Evolutionary conservation across 2,797 vertebrate genomes (phyloP).

Genomic region (Lycodopsis pacificus): DNA sequence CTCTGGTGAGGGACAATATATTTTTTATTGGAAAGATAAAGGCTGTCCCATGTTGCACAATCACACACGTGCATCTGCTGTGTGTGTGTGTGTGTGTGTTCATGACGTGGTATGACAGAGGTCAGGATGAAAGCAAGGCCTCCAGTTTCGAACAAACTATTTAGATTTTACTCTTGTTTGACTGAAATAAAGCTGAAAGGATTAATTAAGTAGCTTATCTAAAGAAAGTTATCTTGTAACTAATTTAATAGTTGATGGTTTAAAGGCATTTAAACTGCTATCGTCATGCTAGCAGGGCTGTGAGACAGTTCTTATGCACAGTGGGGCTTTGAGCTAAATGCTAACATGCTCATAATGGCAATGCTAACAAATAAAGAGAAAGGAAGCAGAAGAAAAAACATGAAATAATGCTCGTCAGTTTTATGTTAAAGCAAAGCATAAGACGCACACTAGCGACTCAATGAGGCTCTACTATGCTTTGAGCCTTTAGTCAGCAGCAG

Average conservation of each 20-base stretch:
- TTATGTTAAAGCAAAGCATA: too few species aligned
- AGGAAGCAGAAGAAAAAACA: neutral
- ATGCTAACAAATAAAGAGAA: neutral
- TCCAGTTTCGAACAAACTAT: neutral
- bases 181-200: neutral
- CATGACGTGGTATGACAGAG: neutral
- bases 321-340: too few species aligned
- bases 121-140: neutral
- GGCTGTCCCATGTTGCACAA: slow-evolving; percentile 11
- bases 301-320: too few species aligned
- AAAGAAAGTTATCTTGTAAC: neutral
- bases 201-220: neutral
- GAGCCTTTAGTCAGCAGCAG: neutral
- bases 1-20: slow-evolving; percentile 8
- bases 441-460: too few species aligned
- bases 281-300: too few species aligned
- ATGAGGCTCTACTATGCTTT: neutral
- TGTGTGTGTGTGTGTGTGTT: neutral
- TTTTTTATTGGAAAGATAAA: neutral
- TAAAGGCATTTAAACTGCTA: neutral
- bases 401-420: too few species aligned
- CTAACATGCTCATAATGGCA: neutral
- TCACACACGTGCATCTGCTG: neutral
- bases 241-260: neutral
- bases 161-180: neutral